A percentile compares a stretch with the other conserved stretches of the same genome.
Conservation (phyloP, 2,888 invertebrate species). For the Galerucella nymphaeae region DNA sequence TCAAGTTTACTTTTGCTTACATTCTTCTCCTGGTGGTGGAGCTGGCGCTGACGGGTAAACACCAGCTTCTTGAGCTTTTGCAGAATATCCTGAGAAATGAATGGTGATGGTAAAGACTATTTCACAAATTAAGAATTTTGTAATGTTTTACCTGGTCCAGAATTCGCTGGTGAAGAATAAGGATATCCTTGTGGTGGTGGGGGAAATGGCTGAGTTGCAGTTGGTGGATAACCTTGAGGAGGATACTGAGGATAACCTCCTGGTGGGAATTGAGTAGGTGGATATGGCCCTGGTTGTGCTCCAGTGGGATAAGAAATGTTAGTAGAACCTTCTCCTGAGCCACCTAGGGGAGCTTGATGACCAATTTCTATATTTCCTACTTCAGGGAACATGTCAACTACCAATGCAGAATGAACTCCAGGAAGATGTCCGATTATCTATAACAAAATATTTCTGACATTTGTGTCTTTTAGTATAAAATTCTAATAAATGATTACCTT, state of each 20-base stretch:
- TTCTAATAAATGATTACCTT: conserved; percentile 41
- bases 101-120: neutral
- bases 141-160: conserved; percentile 2
- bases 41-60: conserved; percentile 17
- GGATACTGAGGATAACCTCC: neutral
- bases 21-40: neutral
- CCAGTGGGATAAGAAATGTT: conserved; percentile 3
- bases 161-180: neutral
- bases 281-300: neutral
- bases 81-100: conserved; percentile 15
- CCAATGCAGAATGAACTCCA: conserved; percentile 47
- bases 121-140: neutral
- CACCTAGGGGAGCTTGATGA: conserved; percentile 24
- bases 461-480: neutral
- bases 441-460: neutral
- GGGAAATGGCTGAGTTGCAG: no score
- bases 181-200: conserved; percentile 7
- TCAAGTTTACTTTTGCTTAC: conserved; percentile 23
- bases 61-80: conserved; percentile 25
- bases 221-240: no score
- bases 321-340: conserved; percentile 3
- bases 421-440: conserved; percentile 49
- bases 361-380: conserved; percentile 52
- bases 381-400: conserved; percentile 46
- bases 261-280: conserved; percentile 13